Percentiles rank a stretch among this genome's conserved stretches.
phyloP scores from a whole-genome alignment of 2,113 vertebrate species.

The Orthonyx spaldingii region DNA sequence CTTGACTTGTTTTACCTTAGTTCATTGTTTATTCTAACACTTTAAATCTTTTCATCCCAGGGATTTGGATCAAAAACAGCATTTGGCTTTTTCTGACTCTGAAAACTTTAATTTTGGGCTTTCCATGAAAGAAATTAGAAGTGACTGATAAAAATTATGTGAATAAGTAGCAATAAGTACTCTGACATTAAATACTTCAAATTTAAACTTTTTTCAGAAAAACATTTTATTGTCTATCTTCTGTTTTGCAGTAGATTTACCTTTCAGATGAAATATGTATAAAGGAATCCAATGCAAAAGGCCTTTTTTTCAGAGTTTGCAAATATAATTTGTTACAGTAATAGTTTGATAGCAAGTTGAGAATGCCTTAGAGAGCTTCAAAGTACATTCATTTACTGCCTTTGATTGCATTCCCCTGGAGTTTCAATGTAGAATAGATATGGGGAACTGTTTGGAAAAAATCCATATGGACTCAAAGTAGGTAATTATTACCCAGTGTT shows the following conservation, averaged over 20 bases:
- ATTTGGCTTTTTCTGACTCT: neutral
- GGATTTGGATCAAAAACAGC: neutral
- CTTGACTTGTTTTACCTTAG: neutral
- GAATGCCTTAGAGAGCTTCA: constrained; percentile 4
- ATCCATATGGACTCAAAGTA: neutral
- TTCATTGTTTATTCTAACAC: neutral
- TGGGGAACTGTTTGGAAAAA: neutral
- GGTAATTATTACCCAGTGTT: neutral
- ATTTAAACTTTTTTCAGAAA: neutral
- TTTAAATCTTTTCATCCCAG: neutral
- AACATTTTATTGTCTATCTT: neutral
- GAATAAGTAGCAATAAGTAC: neutral
- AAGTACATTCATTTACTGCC: neutral
- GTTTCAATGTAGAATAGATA: neutral
- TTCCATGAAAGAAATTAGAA: neutral
- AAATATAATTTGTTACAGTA: neutral
- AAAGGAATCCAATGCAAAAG: neutral
- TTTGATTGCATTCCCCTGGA: constrained; percentile 2
- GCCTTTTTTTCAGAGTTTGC: neutral
- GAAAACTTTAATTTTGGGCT: neutral
- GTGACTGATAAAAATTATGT: neutral
- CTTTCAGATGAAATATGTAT: neutral
- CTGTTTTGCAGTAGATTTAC: neutral
- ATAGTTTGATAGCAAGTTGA: neutral
- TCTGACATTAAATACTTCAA: neutral